A percentile compares a stretch with the other conserved stretches of the same genome.
Conservation (phyloP, 2,113 vertebrate genomes). For the Brienomyrus longianalis region DNA sequence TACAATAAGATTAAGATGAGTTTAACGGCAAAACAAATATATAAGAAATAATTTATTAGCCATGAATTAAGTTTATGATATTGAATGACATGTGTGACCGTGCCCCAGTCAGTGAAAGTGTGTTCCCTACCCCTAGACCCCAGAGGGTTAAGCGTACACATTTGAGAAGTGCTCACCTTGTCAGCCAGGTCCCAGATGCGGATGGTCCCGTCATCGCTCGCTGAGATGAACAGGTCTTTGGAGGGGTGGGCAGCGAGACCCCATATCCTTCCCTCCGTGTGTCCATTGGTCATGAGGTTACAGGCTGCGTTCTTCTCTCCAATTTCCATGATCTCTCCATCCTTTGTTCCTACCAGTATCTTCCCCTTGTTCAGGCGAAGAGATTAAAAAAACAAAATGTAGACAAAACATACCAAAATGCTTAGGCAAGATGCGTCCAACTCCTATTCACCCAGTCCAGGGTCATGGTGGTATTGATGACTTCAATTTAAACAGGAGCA, state of each 20-base stretch:
- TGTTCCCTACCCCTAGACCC: too few species aligned
- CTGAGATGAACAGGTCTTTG: conserved; percentile 88
- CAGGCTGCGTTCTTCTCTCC: conserved; percentile 96
- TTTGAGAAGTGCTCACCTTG: conserved; percentile 64
- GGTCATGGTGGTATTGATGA: background rate
- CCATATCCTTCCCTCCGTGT: conserved; percentile 93
- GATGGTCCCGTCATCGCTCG: conserved; percentile 89
- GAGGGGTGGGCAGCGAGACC: conserved; percentile 84
- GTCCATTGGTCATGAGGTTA: conserved; percentile 88
- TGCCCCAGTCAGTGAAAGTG: too few species aligned
- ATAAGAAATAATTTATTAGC: too few species aligned
- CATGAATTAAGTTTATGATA: too few species aligned
- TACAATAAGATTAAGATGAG: too few species aligned
- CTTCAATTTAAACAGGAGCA: background rate
- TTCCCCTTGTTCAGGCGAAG: conserved; percentile 68
- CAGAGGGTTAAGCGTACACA: background rate
- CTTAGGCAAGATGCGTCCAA: background rate
- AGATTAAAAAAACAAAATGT: background rate
- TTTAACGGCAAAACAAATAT: too few species aligned
- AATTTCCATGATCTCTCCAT: conserved; percentile 94
- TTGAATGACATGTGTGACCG: too few species aligned
- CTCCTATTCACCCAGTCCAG: background rate
- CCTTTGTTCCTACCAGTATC: conserved; percentile 93
- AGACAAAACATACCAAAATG: background rate
- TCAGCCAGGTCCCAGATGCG: conserved; percentile 92